phyloP scores from a whole-genome alignment of 92 coral and sea anemone species.

The Metridium senile region DNA sequence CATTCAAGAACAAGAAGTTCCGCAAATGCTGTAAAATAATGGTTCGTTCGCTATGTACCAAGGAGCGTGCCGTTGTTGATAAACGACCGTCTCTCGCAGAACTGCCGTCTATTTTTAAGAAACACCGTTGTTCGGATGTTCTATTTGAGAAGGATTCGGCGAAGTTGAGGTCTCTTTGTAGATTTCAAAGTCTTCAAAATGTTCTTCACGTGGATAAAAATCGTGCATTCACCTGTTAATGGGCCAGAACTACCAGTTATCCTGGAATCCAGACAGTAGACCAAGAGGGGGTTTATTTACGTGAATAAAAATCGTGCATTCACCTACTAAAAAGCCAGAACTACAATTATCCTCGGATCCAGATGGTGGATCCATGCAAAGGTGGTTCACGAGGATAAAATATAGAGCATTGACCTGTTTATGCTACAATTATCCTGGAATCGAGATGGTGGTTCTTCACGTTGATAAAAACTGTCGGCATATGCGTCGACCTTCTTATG shows the following conservation, averaged over 20 bases:
- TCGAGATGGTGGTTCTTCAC: no score
- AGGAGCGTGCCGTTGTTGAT: not conserved
- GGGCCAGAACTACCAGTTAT: no score
- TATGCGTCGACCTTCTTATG: no score
- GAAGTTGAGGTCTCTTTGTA: conserved; percentile 3
- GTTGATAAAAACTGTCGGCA: no score
- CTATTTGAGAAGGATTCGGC: not conserved
- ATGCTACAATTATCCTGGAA: no score
- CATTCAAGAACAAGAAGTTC: conserved; percentile 48
- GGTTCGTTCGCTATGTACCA: conserved; percentile 3
- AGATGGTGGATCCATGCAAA: no score
- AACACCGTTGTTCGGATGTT: not conserved
- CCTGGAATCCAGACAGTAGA: no score
- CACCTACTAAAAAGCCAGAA: not conserved
- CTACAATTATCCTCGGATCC: no score
- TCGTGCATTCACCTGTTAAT: not conserved
- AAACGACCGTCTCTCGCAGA: not conserved
- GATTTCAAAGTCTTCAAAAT: conserved; percentile 3
- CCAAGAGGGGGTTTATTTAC: no score
- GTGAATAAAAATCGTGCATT: not conserved
- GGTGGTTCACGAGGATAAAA: not conserved
- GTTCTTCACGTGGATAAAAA: not conserved
- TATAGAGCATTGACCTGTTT: not conserved
- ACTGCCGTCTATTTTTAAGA: conserved; percentile 2
- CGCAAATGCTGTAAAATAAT: conserved; percentile 35